phyloP scores from a whole-genome alignment of 2,888 invertebrate genomes.

The Ochlodes sylvanus region DNA sequence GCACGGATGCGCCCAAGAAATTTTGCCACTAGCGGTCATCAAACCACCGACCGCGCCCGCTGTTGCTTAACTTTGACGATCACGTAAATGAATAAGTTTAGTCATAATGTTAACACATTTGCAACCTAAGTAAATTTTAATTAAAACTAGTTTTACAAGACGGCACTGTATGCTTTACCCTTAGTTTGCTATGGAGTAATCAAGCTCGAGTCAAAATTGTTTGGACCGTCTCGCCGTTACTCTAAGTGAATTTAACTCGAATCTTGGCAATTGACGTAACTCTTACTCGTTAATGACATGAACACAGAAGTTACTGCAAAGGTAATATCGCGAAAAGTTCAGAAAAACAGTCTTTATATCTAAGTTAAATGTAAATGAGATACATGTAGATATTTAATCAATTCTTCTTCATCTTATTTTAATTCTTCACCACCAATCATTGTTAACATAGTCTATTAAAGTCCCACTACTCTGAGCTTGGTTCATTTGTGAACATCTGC shows the following conservation, averaged over 20 bases:
- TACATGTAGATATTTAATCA: too few relatives aligned
- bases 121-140: constrained; percentile 11
- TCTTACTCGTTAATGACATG: constrained; percentile 59
- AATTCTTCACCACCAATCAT: too few relatives aligned
- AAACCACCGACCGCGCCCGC: too few relatives aligned
- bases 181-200: constrained; percentile 40
- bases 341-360: neutral
- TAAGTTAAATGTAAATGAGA: too few relatives aligned
- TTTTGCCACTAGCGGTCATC: too few relatives aligned
- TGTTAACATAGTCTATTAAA: too few relatives aligned
- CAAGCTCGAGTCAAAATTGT: constrained; percentile 47
- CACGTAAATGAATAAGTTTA: neutral
- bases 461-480: too few relatives aligned
- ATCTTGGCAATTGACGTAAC: constrained; percentile 52
- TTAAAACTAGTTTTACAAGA: constrained; percentile 32
- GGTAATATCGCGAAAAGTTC: neutral
- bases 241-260: constrained; percentile 60
- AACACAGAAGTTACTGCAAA: constrained; percentile 53
- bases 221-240: constrained; percentile 45
- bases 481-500: too few relatives aligned
- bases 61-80: too few relatives aligned
- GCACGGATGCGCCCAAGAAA: too few relatives aligned
- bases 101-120: neutral
- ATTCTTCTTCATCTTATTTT: too few relatives aligned
- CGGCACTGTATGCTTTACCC: constrained; percentile 1